phyloP scores from a whole-genome alignment of 2,797 vertebrate genomes.

The Gadopsis marmoratus region DNA sequence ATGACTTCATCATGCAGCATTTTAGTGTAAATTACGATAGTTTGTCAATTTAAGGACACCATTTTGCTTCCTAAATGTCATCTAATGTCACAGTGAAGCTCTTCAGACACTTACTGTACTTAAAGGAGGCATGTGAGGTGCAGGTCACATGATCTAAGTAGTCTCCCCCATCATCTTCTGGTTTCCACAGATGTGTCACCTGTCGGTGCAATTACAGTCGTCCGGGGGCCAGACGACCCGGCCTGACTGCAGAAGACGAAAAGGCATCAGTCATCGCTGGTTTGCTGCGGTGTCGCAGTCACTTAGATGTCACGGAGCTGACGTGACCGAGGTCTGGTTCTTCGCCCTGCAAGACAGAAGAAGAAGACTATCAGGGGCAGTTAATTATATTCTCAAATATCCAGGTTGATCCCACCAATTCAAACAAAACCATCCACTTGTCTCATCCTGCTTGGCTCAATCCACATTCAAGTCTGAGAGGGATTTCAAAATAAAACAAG shows the following conservation, averaged over 20 bases:
- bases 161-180: slow-evolving; percentile 73
- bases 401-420: slow-evolving; percentile 28
- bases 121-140: slow-evolving; percentile 61
- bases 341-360: slow-evolving; percentile 48
- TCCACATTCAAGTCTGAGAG: background rate
- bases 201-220: slow-evolving; percentile 77
- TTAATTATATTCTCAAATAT: slow-evolving; percentile 42
- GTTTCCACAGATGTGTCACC: slow-evolving; percentile 81
- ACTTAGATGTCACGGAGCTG: slow-evolving; percentile 63
- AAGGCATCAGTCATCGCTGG: slow-evolving; percentile 75
- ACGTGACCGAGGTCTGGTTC: slow-evolving; percentile 60
- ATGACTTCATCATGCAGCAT: background rate
- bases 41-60: background rate
- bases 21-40: rapidly evolving
- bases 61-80: slow-evolving; percentile 46
- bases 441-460: background rate
- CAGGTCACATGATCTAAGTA: slow-evolving; percentile 67
- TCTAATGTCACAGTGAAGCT: slow-evolving; percentile 37
- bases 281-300: slow-evolving; percentile 59
- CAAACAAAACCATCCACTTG: background rate
- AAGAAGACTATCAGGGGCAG: slow-evolving; percentile 13
- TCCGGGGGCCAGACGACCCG: slow-evolving; percentile 34
- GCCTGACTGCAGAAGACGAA: slow-evolving; percentile 74
- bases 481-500: background rate
- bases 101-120: slow-evolving; percentile 42